Percentiles rank a stretch among this genome's conserved stretches.
Evolutionary conservation across 2,888 invertebrate species (phyloP).

Genomic region (Diadromus collaris): DNA sequence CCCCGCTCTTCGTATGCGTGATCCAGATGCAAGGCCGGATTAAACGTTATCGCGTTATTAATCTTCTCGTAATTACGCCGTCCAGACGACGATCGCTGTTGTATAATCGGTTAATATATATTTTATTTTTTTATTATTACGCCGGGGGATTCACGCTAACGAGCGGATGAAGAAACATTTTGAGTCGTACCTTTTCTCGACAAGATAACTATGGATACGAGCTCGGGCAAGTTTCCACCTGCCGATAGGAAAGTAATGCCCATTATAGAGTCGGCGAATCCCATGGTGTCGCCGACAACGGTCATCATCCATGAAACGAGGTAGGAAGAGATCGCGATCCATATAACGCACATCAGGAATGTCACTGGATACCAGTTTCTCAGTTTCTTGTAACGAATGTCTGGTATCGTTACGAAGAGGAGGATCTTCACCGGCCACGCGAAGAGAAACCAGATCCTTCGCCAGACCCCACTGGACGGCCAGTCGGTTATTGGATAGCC

Average conservation of each 20-base stretch:
- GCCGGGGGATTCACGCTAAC: not conserved
- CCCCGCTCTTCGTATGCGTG: not conserved
- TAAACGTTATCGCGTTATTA: conserved; percentile 8
- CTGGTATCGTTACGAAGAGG: conserved; percentile 87
- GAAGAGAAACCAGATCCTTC: conserved; percentile 85
- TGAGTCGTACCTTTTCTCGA: conserved; percentile 87
- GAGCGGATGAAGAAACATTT: not conserved
- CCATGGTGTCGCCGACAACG: conserved; percentile 89
- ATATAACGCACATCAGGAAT: conserved; percentile 92
- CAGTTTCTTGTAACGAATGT: conserved; percentile 82
- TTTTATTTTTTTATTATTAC: not conserved
- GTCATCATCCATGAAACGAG: conserved; percentile 96
- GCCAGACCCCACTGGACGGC: conserved; percentile 69
- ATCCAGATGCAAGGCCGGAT: not conserved
- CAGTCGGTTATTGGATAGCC: conserved; percentile 71
- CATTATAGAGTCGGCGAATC: conserved; percentile 93
- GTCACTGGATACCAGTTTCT: conserved; percentile 87
- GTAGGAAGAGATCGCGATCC: conserved; percentile 93
- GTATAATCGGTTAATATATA: not conserved
- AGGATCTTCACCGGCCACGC: conserved; percentile 87
- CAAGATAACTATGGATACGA: conserved; percentile 91
- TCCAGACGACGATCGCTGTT: not conserved
- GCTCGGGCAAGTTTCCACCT: conserved; percentile 94
- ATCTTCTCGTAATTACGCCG: not conserved
- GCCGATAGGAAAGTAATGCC: conserved; percentile 95